phyloP scores from a whole-genome alignment of 2,797 vertebrate genomes.

The Acestrorhynchus altus region DNA sequence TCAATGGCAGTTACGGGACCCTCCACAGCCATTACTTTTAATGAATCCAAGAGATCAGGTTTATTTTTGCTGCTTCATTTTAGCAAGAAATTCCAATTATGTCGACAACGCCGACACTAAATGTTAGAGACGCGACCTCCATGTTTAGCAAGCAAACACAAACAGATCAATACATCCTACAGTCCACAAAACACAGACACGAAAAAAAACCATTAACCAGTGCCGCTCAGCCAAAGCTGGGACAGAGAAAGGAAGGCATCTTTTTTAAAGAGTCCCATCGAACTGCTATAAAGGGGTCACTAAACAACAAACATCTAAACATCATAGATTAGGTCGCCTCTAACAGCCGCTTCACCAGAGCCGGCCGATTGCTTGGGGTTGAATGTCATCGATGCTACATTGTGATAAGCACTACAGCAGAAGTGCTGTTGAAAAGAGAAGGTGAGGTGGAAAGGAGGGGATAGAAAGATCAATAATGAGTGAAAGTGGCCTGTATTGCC shows the following conservation, averaged over 20 bases:
- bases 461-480: constrained; percentile 69
- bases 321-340: constrained; percentile 65
- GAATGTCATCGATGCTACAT: constrained; percentile 58
- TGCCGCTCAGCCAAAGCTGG: constrained; percentile 37
- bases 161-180: constrained; percentile 74
- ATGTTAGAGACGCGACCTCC: constrained; percentile 64
- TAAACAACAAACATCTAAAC: constrained; percentile 63
- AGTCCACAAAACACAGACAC: constrained; percentile 55
- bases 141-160: constrained; percentile 71
- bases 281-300: constrained; percentile 43
- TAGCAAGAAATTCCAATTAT: constrained; percentile 74
- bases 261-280: constrained; percentile 27
- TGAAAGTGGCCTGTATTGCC: constrained; percentile 57
- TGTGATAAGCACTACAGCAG: constrained; percentile 50
- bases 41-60: constrained; percentile 65
- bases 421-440: constrained; percentile 21
- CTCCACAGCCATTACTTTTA: constrained; percentile 69
- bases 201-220: constrained; percentile 61
- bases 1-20: constrained; percentile 50
- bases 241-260: constrained; percentile 9
- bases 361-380: constrained; percentile 65
- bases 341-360: constrained; percentile 69
- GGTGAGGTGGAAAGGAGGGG: constrained; percentile 46
- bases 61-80: constrained; percentile 69
- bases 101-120: constrained; percentile 66